Base-by-base conservation (phyloP, 2,797 vertebrate genomes). In the Muraenolepis orangiensis region DNA sequence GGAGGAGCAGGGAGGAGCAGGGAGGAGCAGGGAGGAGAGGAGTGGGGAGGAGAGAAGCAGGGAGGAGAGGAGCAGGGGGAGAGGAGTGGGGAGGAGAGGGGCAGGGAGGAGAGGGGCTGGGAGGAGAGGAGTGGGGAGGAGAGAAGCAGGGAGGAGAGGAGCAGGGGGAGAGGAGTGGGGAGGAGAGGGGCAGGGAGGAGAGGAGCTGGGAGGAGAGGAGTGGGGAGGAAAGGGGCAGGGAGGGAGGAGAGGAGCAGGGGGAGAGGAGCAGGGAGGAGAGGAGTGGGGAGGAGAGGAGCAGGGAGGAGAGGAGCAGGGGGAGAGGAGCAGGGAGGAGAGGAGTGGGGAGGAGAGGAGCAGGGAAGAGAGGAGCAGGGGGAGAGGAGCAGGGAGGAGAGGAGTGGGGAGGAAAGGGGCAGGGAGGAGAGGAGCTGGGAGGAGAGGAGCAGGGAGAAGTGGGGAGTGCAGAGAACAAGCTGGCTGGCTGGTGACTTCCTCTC, bases 401-500 rank as follows among this genome's bases (percentile, higher is more conserved):
- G 64, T 11, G 14, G 32, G 30, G 32, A n/a, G 11, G 68, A 34
- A 34, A 28, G 38, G 12, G 13, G 66, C 34, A 69, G 51, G 36
- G 76, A 88, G 84, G 85, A 77, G 82, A 87, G 87, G 6, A 85
- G 80, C 87, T 88, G 82, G 82, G 80, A 86, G 81, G 87, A 86
- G 84, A 88, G 86, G 88, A 91, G 89, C 90, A 89, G 89, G 84
- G 86, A 81, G 73, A 85, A 88, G 84, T 83, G 69, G 80, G 74
- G 73, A 85, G 70, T 64, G 87, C 78, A 85, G 74, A 84, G 70
- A 66, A 86, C 80, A 85, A 78, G 20, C 82, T 18, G 76, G 84
- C 77, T 40, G 75, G 80, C 78, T 81, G 82, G 81, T 73, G 23
- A 72, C 81, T 79, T 80, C 80, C 82, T 79, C 29, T n/a, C 74